phyloP scores from a whole-genome alignment of 2,113 vertebrate genomes.

The Calyptomena viridis region DNA sequence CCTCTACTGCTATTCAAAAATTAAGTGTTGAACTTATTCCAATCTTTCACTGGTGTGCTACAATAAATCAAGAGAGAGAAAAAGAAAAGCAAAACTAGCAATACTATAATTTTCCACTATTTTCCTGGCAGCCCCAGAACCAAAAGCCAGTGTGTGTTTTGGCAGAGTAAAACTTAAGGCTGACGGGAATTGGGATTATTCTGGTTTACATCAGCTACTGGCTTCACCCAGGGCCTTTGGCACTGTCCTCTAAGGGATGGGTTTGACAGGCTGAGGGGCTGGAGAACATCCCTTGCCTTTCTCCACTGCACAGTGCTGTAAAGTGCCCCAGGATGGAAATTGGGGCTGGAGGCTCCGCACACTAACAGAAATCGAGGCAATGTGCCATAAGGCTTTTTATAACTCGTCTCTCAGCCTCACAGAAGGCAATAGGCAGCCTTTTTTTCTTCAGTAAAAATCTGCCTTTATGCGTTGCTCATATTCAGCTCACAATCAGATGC shows the following conservation, averaged over 20 bases:
- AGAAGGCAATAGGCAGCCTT: slow-evolving; percentile 32
- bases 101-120: not conserved
- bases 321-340: accelerated
- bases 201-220: slow-evolving; percentile 7
- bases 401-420: not conserved
- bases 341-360: not conserved
- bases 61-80: not conserved
- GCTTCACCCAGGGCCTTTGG: not conserved
- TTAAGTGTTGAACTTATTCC: not conserved
- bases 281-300: not conserved
- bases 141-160: not conserved
- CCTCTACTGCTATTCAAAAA: not conserved
- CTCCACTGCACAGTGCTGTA: not conserved
- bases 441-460: slow-evolving; percentile 24
- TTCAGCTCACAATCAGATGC: slow-evolving; percentile 54
- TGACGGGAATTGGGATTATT: not conserved
- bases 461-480: slow-evolving; percentile 37
- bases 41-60: not conserved
- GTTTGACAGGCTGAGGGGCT: not conserved
- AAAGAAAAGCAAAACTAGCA: not conserved
- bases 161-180: not conserved
- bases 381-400: not conserved
- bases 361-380: not conserved
- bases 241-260: not conserved
- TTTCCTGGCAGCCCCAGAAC: not conserved